These are phyloP conservation scores for Sander lucioperca DNA, from an alignment of 2,113 vertebrate species.

Conservation along the genomic window DNA sequence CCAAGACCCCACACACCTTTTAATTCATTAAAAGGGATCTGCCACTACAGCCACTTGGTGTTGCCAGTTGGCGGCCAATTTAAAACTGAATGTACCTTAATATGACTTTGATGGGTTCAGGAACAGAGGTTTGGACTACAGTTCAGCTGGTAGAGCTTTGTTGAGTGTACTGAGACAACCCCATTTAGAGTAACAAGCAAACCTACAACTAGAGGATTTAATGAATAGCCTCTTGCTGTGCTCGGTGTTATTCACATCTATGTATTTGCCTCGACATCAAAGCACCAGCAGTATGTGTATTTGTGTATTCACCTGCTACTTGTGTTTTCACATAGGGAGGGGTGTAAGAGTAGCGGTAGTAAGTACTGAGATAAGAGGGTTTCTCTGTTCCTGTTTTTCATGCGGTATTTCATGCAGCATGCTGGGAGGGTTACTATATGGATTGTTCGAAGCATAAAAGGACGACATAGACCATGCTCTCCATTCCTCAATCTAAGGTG, in stretches of 20 bases:
- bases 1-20: neutral
- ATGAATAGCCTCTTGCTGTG: conserved; percentile 41
- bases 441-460: conserved; percentile 58
- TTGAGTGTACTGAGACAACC: conserved; percentile 11
- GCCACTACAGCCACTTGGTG: neutral
- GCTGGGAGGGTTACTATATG: conserved; percentile 51
- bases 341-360: conserved; percentile 34
- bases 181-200: conserved; percentile 45
- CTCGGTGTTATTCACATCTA: conserved; percentile 39
- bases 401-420: conserved; percentile 29
- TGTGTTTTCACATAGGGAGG: conserved; percentile 77
- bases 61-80: neutral
- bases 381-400: conserved; percentile 66
- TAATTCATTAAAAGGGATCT: too few relatives aligned
- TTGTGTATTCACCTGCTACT: conserved; percentile 75
- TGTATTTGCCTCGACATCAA: conserved; percentile 72
- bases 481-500: conserved; percentile 69
- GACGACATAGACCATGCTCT: conserved; percentile 32
- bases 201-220: conserved; percentile 25
- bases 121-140: neutral
- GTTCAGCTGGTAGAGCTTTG: conserved; percentile 17
- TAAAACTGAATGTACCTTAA: neutral
- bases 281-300: conserved; percentile 53
- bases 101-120: conserved; percentile 19
- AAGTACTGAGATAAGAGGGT: conserved; percentile 55